Base-by-base conservation (phyloP, 1,140 invertebrate genomes). In the Gryllus bimaculatus region DNA sequence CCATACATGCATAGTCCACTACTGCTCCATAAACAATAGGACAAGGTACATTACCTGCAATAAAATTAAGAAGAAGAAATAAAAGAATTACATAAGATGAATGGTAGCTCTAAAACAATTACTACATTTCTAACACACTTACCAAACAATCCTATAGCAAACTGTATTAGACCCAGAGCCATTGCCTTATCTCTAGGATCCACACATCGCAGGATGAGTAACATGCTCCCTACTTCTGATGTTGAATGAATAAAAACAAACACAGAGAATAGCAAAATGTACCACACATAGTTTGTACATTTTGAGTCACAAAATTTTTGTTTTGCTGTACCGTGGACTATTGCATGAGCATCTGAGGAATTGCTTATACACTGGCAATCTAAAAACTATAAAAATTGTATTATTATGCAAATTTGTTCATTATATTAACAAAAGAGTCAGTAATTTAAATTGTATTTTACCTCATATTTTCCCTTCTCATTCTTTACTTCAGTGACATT, bases 191-290 rank as follows among this genome's bases (percentile, higher is more conserved):
- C 95, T 87, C 92, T 90, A 39, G 95, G 94, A 86, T 96, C 94
- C 21, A 96, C 96, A 84, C 95, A 97, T 77, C 95, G 90, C 82
- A 97, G 90, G 80, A 96, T 96, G 20, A 97, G 88, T 79, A 97
- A 85, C 91, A 97, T 96, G 18, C 93, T 93, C 77, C 95, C 95
- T 20, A 97, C 95, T 86, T 97, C 95, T 39, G 93, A 94, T 47
- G 94, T 97, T 73, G 95, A 96, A 85, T 97, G 95, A 80, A 96
- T 93, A 85, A 97, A 94, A 84, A 96, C 95, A 84, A 95, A 92
- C 75, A 95, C 87, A 7, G 94, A 95, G 87, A 96, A 96, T 47
- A 96, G 88, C 79, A 93, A 88, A 82, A 96, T 92, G 85, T 96
- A 97, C 84, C 91, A 89, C 83, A 93, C 90, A 82, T 96, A 94